Conservation (phyloP, 2,888 invertebrate genomes). For the Serripes groenlandicus region DNA sequence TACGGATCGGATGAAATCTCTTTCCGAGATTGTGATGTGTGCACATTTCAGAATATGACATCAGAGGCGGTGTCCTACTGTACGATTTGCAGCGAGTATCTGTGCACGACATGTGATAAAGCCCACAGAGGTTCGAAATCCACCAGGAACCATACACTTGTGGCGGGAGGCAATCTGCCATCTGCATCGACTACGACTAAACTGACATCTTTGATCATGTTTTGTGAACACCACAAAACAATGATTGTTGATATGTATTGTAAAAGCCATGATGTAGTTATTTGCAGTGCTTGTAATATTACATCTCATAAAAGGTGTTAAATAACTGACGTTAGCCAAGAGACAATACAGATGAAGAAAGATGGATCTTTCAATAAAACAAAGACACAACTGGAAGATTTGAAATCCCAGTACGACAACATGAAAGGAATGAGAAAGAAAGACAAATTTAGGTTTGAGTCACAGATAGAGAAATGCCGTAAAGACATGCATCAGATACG, state of each 20-base stretch:
- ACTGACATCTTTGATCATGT: background rate
- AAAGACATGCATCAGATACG: background rate
- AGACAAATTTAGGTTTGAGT: background rate
- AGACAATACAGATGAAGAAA: background rate
- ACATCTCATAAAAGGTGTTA: background rate
- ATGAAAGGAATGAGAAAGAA: background rate
- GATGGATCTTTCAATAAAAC: background rate
- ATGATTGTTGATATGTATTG: background rate
- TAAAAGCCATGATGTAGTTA: conserved; percentile 1
- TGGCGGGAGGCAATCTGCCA: background rate
- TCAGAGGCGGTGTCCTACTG: background rate
- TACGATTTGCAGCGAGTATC: conserved; percentile 4
- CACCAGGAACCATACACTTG: background rate
- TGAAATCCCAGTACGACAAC: background rate
- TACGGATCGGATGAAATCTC: background rate
- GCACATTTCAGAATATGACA: conserved; percentile 9
- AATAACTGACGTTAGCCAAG: background rate
- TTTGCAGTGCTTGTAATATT: background rate
- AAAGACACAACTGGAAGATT: background rate
- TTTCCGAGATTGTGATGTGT: background rate
- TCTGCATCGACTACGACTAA: background rate
- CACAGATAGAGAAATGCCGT: background rate
- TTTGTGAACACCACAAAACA: background rate
- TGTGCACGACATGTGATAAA: background rate
- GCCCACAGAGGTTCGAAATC: background rate